Percentiles rank a stretch among this genome's conserved stretches.
phyloP scores from a whole-genome alignment of 2,888 invertebrate species.

The Poecilus cupreus region DNA sequence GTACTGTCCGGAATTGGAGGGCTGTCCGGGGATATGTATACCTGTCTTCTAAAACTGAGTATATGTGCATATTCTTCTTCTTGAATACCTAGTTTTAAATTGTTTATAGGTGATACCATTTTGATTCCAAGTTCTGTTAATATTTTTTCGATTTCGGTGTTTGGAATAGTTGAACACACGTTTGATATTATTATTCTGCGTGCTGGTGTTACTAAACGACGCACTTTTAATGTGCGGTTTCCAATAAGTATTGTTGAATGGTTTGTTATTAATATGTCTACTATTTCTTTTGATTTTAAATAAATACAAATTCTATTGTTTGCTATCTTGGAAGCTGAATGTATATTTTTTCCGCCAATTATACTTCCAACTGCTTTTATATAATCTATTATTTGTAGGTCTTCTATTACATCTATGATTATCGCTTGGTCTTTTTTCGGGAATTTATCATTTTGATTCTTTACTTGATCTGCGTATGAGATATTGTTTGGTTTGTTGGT shows the following conservation, averaged over 20 bases:
- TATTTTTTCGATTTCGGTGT: slow-evolving; percentile 56
- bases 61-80: slow-evolving; percentile 62
- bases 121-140: slow-evolving; percentile 60
- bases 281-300: slow-evolving; percentile 57
- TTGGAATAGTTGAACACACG: slow-evolving; percentile 63
- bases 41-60: slow-evolving; percentile 63
- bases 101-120: slow-evolving; percentile 61
- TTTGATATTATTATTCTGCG: slow-evolving; percentile 64
- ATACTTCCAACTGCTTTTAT: not conserved
- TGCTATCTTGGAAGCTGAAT: not conserved
- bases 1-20: too few species aligned
- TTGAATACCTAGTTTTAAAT: slow-evolving; percentile 62
- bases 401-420: not conserved
- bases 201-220: slow-evolving; percentile 62
- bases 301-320: slow-evolving; percentile 55
- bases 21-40: slow-evolving; percentile 58
- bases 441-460: too few species aligned
- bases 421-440: slow-evolving; percentile 4
- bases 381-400: not conserved
- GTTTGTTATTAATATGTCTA: slow-evolving; percentile 60
- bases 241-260: slow-evolving; percentile 59
- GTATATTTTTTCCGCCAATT: too few species aligned
- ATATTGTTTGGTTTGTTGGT: too few species aligned
- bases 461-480: too few species aligned
- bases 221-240: too few species aligned